Conservation (phyloP, 1,140 invertebrate species). For the Neodiprion virginianus region DNA sequence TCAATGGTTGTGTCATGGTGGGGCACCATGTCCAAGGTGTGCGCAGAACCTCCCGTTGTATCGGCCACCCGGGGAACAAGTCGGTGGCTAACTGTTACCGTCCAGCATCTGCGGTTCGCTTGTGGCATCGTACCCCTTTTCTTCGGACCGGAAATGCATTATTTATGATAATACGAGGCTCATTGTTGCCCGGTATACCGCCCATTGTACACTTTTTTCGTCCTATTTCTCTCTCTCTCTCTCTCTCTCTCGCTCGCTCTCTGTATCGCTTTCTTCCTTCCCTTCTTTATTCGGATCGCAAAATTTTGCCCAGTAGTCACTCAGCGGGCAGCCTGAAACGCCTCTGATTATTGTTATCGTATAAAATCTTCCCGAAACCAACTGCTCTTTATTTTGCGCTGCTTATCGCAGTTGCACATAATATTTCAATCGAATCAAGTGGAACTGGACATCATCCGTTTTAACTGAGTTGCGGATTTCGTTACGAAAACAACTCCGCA, state of each 20-base stretch:
- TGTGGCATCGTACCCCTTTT: not conserved
- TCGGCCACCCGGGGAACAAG: not conserved
- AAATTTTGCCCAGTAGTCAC: not conserved
- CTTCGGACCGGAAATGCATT: constrained; percentile 6
- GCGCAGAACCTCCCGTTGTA: not conserved
- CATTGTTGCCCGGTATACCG: not conserved
- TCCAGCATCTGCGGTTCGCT: constrained; percentile 3
- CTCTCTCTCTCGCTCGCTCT: not conserved
- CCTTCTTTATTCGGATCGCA: not conserved
- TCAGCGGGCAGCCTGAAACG: not conserved
- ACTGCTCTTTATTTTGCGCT: too few relatives aligned
- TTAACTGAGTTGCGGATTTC: too few relatives aligned
- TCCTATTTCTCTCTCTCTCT: not conserved
- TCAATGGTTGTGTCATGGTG: too few relatives aligned
- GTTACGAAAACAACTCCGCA: too few relatives aligned
- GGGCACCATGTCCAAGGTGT: too few relatives aligned
- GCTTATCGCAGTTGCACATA: too few relatives aligned
- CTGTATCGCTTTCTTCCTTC: not conserved
- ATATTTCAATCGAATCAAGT: too few relatives aligned
- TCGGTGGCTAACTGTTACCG: not conserved
- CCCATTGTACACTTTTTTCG: too few relatives aligned
- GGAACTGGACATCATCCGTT: too few relatives aligned
- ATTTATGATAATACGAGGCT: constrained; percentile 4
- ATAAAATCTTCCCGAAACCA: too few relatives aligned
- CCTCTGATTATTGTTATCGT: not conserved